Percentiles rank a stretch among this genome's conserved stretches.
phyloP scores from a whole-genome alignment of 2,113 vertebrate species.

The Neodontobutis hainanensis region DNA sequence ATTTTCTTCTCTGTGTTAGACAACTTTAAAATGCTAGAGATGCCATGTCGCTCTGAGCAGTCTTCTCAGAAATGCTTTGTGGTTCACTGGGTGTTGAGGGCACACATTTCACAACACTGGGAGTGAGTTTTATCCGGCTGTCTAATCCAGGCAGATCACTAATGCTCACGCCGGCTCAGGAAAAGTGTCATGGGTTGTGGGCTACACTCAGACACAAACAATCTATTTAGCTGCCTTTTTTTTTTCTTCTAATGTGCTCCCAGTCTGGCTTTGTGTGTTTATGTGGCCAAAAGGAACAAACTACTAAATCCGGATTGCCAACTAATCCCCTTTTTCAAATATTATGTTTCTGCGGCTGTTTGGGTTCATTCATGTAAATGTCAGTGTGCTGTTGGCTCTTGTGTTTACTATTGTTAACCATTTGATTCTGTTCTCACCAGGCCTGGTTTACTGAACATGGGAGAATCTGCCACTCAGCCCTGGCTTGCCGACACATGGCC shows the following conservation, averaged over 20 bases:
- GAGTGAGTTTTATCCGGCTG: constrained; percentile 62
- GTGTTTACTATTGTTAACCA: constrained; percentile 44
- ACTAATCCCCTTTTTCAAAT: constrained; percentile 57
- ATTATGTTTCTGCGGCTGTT: constrained; percentile 48
- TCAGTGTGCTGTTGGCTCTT: constrained; percentile 41
- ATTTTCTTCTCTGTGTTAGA: constrained; percentile 1
- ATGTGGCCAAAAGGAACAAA: constrained; percentile 51
- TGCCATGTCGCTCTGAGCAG: constrained; percentile 45
- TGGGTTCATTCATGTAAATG: constrained; percentile 53
- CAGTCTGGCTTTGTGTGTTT: not conserved
- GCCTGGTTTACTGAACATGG: constrained; percentile 96
- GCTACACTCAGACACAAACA: constrained; percentile 65
- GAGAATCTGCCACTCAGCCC: constrained; percentile 89
- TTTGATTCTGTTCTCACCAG: constrained; percentile 69
- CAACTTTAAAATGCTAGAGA: constrained; percentile 39
- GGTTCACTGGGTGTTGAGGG: constrained; percentile 60
- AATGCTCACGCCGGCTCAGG: constrained; percentile 61
- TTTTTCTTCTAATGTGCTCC: constrained; percentile 41
- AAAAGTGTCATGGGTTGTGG: constrained; percentile 59
- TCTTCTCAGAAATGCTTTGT: constrained; percentile 33
- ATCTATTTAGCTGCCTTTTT: constrained; percentile 68
- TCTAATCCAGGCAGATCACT: constrained; percentile 67
- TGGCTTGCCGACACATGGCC: constrained; percentile 99
- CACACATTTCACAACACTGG: constrained; percentile 40
- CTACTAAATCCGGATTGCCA: constrained; percentile 56